Base-by-base conservation (phyloP, 2,888 invertebrate genomes). In the Alsophila aescularia region DNA sequence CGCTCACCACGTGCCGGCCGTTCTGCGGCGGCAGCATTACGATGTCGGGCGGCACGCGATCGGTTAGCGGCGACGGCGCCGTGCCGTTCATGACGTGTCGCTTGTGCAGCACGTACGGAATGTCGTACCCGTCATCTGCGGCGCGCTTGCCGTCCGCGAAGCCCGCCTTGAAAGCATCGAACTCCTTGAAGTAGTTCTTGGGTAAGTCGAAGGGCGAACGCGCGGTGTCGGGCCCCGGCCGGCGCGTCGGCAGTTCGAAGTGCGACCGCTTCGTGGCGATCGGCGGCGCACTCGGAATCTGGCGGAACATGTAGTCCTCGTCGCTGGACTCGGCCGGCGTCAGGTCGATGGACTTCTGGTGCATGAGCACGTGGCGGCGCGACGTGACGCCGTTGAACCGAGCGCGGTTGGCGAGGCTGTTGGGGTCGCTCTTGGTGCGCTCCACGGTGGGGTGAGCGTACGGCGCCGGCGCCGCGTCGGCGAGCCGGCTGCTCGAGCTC, bases 71-170 rank as follows among this genome's bases (percentile, higher is more conserved):
- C 0, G 93, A 92, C 0, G 94, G 93, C 0, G 96, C 95, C 0
- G 96, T 96, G 0, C 96, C 96, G 75, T 97, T 97, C 95, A 96
- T 96, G 0, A 96, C 93, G 75, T 97, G 96, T 2, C 96, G 93
- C 75, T 97, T 97, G 76, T 97, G 96, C 43, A 97, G 86, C 5
- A 96, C 96, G 72, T 97, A 97, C 0, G 97, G 96, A 75, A 97
- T 97, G 66, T 97, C 97, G 64, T 92, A 92, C 27, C 95, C 95
- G 66, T 93, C 89, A 61, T 90, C 88, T 3, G 82, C 64, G 2
- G 78, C 67, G 66, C 92, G 93, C 67, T 90, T 89, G 49, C 70
- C 83, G 63, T 92, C 93, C 71, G 93, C 93, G 58, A 90, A 87
- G 10, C 89, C 89, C 2, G 91, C 90, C 83, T 92, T 90, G 45